Base-by-base conservation (phyloP, 1,140 invertebrate genomes). In the Eurosta solidaginis region DNA sequence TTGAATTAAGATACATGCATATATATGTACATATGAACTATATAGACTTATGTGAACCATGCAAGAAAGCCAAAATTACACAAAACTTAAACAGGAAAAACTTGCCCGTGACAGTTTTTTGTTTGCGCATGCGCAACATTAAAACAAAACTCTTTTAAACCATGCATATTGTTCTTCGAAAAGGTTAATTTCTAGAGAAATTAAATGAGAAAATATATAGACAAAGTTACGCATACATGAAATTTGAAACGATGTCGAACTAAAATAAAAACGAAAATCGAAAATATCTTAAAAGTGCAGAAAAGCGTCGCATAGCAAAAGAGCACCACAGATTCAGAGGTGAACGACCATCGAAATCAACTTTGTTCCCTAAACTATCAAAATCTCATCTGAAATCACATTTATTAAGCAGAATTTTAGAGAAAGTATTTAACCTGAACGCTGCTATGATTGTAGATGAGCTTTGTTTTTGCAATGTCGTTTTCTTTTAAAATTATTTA, bases 151-250 rank as follows among this genome's bases (percentile, higher is more conserved):
- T 20, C 17, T 9, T 36, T n/a, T n/a, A n/a, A n/a, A 36, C 17
- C 22, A 40, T 9, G 5, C 36, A 10, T 40, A 10, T 14, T 33
- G 40, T 68, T 68, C 59, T 68, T 68, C 33, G 12, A 4, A 68
- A 68, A 68, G 36, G 59, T 68, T 68, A 68, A 68, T 68, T 20
- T 68, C 33, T 54, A 9, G 59, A 68, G 59, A 68, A 68, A 68
- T 29, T 68, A 68, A 68, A 68, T 68, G 59, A 68, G 33, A 40
- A 68, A 68, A 40, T n/a, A n/a, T n/a, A n/a, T 68, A 68, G 59
- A 40, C 59, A 68, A 36, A 68, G 33, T 36, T 47, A 68, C 17
- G 1, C n/a, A 20, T 54, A 25, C 14, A 20, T 27, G n/a, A 54
- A 59, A 36, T 27, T 29, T 33, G 54, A 68, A 68, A 68, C 27